These are phyloP conservation scores for Urocitellus parryii DNA, from an alignment of 2,113 vertebrate genomes.

Conservation along the genomic window DNA sequence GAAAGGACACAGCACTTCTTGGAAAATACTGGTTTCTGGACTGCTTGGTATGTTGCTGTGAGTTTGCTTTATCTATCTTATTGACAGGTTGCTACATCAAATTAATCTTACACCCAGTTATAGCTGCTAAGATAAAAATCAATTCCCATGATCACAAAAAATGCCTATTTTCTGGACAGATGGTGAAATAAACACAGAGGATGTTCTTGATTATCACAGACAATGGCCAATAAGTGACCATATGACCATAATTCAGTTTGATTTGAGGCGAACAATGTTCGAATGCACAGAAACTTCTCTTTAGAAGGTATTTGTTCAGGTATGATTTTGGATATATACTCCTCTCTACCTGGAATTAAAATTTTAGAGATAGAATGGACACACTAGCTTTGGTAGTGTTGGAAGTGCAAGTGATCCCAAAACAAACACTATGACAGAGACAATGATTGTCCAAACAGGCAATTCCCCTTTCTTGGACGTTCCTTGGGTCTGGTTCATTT, in stretches of 20 bases:
- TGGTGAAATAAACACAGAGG: not conserved
- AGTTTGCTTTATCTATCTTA: slow-evolving; percentile 23
- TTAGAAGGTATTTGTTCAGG: not conserved
- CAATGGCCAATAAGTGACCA: not conserved
- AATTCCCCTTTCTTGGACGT: not conserved
- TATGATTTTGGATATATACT: not conserved
- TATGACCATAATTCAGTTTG: not conserved
- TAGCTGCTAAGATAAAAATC: slow-evolving; percentile 17
- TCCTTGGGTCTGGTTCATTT: not conserved
- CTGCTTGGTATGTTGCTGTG: not conserved
- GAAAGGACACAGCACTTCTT: not conserved
- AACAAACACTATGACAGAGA: not conserved
- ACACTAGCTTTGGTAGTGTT: not conserved
- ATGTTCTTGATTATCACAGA: not conserved
- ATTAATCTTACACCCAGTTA: not conserved
- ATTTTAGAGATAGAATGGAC: not conserved
- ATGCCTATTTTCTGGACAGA: not conserved
- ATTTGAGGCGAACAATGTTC: not conserved
- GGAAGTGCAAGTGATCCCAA: not conserved
- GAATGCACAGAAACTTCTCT: not conserved
- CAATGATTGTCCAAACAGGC: not conserved
- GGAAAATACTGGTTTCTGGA: not conserved
- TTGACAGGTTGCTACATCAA: slow-evolving; percentile 22
- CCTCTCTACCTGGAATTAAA: not conserved
- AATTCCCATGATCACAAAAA: not conserved